Conservation (phyloP, 2,797 vertebrate genomes). For the Cynodonichthys magdalenae region DNA sequence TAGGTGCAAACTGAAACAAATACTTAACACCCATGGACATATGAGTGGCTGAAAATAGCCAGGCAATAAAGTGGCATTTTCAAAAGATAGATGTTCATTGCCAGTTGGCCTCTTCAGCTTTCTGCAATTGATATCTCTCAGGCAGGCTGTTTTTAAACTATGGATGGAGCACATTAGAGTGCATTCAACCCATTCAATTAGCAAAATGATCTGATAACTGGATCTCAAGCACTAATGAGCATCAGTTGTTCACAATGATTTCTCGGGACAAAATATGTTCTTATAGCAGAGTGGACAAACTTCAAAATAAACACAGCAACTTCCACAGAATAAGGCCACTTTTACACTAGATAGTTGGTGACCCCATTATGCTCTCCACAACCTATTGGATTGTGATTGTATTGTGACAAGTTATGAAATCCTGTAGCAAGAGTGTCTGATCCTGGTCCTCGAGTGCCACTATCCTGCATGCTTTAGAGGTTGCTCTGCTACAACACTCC, state of each 20-base stretch:
- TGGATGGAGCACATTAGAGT: constrained; percentile 31
- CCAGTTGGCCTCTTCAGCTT: constrained; percentile 57
- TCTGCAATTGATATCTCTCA: constrained; percentile 69
- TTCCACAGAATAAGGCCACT: no score
- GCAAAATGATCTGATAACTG: constrained; percentile 17
- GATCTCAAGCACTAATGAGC: constrained; percentile 10
- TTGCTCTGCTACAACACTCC: no score
- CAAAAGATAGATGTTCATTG: constrained; percentile 52
- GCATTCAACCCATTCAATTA: constrained; percentile 28
- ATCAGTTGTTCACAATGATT: neutral
- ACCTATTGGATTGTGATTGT: no score
- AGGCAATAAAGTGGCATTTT: constrained; percentile 55
- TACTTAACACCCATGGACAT: constrained; percentile 58
- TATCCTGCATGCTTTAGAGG: no score
- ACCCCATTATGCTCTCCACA: no score
- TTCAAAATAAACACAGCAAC: neutral
- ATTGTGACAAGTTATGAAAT: no score
- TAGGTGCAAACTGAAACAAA: constrained; percentile 66
- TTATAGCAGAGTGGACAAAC: neutral
- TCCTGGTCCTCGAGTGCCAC: no score
- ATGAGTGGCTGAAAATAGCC: constrained; percentile 35
- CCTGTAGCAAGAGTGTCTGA: no score
- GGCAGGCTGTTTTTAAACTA: constrained; percentile 33
- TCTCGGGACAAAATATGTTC: neutral
- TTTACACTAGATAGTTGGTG: no score